Base-by-base conservation (phyloP, 2,888 invertebrate genomes). In the Polyommatus iphigenia region DNA sequence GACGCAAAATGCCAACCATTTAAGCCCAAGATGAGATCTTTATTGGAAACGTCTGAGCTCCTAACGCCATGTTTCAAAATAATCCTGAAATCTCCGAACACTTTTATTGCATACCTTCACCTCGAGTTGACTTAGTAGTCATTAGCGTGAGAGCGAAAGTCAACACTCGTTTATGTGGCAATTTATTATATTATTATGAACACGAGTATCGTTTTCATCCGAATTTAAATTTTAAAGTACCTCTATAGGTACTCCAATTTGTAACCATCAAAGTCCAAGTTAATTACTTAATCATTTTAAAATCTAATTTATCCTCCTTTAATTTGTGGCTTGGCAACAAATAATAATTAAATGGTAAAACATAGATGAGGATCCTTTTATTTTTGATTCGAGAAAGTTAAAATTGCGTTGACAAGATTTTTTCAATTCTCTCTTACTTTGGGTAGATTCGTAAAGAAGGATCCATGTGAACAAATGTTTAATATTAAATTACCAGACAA, bases 21-120 rank as follows among this genome's bases (percentile, higher is more conserved):
- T 67, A 32, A 67, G 67, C 67, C 67, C 32, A 67, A 67, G 67
- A 67, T 29, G 67, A 67, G 67, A 67, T 67, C 15, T 67, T 67
- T 67, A 67, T 67, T 67, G 67, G 29, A 67, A 67, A 29, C 67
- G 67, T 67, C 67, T 67, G 29, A 67, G 32, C 29, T 32, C 67
- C 4, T 15, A 67, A 32, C 29, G 4, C 29, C 24, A 29, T 67
- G 67, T 67, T 67, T 67, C 67, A 67, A 67, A 67, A 67, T 67
- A 67, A 67, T 67, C 67, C 67, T 32, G 29, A 67, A 67, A 67
- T 15, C 13, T 15, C 29, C 15, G 29, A 67, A 29, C 67, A 29
- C 29, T 67, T 67, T 29, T 29, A 29, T 67, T 67, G 10, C 62
- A 62, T 59, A 20, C 67, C 29, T 67, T 67, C 67, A 67, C 67